Evolutionary conservation across 1,140 invertebrate species (phyloP).

Genomic region (Hypsibius dujardini): DNA sequence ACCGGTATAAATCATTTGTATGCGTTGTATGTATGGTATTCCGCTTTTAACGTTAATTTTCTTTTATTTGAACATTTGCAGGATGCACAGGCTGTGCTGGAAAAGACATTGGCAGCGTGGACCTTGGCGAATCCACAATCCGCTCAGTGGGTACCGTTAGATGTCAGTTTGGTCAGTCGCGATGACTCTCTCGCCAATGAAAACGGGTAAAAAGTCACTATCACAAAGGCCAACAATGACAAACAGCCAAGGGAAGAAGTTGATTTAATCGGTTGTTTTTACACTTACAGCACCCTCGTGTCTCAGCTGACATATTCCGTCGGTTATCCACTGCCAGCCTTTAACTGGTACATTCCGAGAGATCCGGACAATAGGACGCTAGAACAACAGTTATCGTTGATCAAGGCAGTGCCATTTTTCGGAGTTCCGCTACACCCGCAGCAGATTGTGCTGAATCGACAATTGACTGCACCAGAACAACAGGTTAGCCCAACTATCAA

Average conservation of each 20-base stretch:
- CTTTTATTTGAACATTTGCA: background rate
- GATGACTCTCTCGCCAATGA: constrained; percentile 8
- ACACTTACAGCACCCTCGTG: background rate
- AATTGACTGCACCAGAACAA: background rate
- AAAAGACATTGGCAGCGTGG: background rate
- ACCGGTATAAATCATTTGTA: background rate
- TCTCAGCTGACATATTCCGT: constrained; percentile 1
- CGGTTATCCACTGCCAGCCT: constrained; percentile 1
- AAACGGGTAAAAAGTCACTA: background rate
- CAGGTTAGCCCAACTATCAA: too few relatives aligned
- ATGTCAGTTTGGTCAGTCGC: background rate
- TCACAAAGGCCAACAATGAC: background rate
- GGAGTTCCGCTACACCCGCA: background rate
- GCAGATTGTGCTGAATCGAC: background rate
- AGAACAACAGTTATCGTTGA: background rate
- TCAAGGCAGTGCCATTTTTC: constrained; percentile 12
- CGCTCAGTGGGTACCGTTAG: background rate
- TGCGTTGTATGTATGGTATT: background rate
- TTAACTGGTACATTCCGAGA: constrained; percentile 15
- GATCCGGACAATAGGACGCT: background rate
- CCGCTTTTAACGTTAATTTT: background rate
- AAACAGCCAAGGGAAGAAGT: background rate
- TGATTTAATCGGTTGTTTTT: constrained; percentile 4
- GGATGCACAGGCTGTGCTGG: background rate
- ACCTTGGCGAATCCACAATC: background rate